These are phyloP conservation scores for Notarius lentiginosus DNA, from an alignment of 2,113 vertebrate genomes.

Conservation along the genomic window DNA sequence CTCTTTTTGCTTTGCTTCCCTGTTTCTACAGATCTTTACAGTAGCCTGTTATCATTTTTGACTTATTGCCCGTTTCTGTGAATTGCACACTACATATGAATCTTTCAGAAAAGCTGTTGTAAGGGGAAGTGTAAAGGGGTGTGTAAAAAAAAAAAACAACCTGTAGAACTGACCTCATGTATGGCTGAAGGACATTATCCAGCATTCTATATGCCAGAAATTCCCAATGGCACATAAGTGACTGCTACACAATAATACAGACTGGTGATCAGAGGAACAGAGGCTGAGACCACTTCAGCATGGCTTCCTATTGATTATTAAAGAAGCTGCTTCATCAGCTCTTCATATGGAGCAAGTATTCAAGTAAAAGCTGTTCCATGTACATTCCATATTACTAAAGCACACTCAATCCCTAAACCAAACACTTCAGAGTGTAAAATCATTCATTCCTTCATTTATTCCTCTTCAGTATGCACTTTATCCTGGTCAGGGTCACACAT, in stretches of 20 bases:
- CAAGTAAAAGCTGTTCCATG: background rate
- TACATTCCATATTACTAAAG: background rate
- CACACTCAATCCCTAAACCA: background rate
- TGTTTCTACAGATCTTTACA: background rate
- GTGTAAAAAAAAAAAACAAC: background rate
- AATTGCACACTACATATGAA: background rate
- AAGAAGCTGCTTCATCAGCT: slow-evolving; percentile 1
- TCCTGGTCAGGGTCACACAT: background rate
- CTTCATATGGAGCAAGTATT: background rate
- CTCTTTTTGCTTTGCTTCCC: background rate
- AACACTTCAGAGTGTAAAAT: background rate
- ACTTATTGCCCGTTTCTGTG: background rate
- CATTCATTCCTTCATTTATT: background rate
- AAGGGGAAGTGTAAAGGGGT: background rate
- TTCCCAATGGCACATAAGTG: background rate
- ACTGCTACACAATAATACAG: background rate
- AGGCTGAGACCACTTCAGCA: background rate
- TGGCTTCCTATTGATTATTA: background rate
- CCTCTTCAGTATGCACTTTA: background rate
- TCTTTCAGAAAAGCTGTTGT: background rate
- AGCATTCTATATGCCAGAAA: background rate
- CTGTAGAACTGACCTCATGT: background rate
- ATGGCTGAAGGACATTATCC: background rate
- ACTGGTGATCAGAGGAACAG: background rate
- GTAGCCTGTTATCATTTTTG: background rate